Evolutionary conservation across 2,888 invertebrate species (phyloP), one percentile per base, ranked within the genome.

Genomic region (Eupeodes luniger): DNA sequence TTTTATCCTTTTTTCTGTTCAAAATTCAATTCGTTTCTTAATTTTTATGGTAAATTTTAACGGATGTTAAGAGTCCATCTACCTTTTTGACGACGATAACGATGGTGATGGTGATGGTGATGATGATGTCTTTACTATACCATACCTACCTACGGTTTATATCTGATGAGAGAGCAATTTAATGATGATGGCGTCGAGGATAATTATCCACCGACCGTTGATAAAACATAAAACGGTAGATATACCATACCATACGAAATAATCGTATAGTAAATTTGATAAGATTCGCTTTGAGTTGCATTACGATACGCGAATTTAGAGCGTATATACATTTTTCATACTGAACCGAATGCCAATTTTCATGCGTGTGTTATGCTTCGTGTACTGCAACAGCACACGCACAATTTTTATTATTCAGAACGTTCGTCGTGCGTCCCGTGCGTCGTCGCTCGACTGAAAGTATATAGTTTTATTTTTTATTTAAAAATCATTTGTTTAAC

Each of bases 231-330:
- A 72, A 57, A 72, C 40, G 64, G 72, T 74, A 64, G 12, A 57
- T 27, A 59, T n/a, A 5, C 4, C 5, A 53, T 7, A n/a, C n/a
- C 4, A 0, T 19, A 47, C 64, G 44, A 47, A 27, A 27, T 27
- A 27, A 27, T 27, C 27, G 27, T 5, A 75, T 72, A 67, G 53
- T 79, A 82, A 93, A 93, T 93, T 91, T 92, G 92, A 93, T 93
- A 93, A 93, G 91, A 90, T 91, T 92, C 93, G 92, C 93, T 93
- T 93, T 93, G 91, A 93, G 91, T 93, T 92, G 92, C 93, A 92
- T 93, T 92, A 93, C 92, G 93, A 92, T 92, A 93, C 92, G 92
- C 92, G 92, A 93, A 93, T 93, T 93, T 92, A 92, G 92, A 92
- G 92, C 91, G 91, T 91, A 89, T 91, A 91, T 40, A 40, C 1